phyloP scores from a whole-genome alignment of 2,113 vertebrate species.

The Puma concolor region DNA sequence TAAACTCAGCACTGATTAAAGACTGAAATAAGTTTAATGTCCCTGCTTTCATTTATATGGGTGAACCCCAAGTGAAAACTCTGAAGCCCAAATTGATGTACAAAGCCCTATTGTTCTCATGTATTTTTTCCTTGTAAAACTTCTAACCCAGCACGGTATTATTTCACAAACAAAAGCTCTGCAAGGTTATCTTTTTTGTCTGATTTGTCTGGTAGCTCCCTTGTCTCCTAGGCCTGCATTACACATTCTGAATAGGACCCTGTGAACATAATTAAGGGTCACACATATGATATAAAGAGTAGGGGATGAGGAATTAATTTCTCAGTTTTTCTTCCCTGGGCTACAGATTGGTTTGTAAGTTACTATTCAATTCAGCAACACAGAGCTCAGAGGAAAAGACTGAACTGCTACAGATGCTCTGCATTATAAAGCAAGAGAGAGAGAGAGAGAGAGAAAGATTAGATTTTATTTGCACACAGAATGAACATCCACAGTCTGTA shows the following conservation, averaged over 20 bases:
- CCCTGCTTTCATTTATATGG: constrained; percentile 61
- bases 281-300: constrained; percentile 43
- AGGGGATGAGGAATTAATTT: constrained; percentile 80
- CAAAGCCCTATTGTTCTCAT: constrained; percentile 66
- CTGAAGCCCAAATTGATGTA: constrained; percentile 70
- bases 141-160: constrained; percentile 41
- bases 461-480: constrained; percentile 76
- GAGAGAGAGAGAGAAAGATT: constrained; percentile 64
- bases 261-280: constrained; percentile 76
- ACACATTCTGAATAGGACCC: constrained; percentile 67
- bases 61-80: constrained; percentile 52
- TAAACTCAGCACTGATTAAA: constrained; percentile 68
- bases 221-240: constrained; percentile 61
- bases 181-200: constrained; percentile 58
- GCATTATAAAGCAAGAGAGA: constrained; percentile 27
- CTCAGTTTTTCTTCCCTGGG: constrained; percentile 69
- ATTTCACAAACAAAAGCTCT: constrained; percentile 70
- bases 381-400: constrained; percentile 69
- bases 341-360: constrained; percentile 76
- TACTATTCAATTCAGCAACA: constrained; percentile 75
- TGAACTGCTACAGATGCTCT: constrained; percentile 63
- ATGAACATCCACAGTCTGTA: constrained; percentile 44
- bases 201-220: constrained; percentile 60
- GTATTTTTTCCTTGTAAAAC: constrained; percentile 55
- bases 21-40: constrained; percentile 58